Evolutionary conservation across 2,113 vertebrate species (phyloP).

Genomic region (Pangasianodon hypophthalmus): DNA sequence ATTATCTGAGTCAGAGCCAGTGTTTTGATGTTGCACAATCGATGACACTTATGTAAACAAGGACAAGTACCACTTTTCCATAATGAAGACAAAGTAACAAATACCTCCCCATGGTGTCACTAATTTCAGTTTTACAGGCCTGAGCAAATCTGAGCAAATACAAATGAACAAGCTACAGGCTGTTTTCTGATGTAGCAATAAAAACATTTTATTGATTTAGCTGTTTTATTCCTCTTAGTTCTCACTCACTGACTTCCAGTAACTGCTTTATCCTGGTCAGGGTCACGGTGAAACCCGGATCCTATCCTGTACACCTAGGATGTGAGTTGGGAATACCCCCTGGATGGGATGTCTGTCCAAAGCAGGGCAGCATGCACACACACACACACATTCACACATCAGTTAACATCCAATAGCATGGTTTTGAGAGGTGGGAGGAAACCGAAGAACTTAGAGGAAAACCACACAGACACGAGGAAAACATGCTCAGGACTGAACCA

Average conservation of each 20-base stretch:
- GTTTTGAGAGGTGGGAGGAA: not conserved
- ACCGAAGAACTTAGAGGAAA: not conserved
- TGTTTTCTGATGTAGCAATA: not conserved
- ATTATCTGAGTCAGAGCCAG: not conserved
- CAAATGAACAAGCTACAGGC: no score
- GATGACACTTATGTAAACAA: constrained; percentile 23
- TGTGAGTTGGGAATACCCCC: not conserved
- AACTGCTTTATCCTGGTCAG: not conserved
- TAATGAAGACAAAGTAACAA: constrained; percentile 8
- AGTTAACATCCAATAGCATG: not conserved
- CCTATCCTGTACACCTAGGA: not conserved
- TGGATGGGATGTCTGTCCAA: not conserved
- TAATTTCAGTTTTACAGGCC: not conserved
- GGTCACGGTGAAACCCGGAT: not conserved
- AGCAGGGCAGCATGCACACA: not conserved
- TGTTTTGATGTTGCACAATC: constrained; percentile 29
- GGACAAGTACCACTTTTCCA: not conserved
- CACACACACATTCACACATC: not conserved
- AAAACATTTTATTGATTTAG: not conserved
- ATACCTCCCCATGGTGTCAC: not conserved
- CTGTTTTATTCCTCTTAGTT: not conserved
- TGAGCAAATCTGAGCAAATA: not conserved
- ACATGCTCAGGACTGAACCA: not conserved
- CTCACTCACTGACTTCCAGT: not conserved
- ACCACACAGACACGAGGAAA: not conserved